phyloP scores from a whole-genome alignment of 2,888 invertebrate genomes.

The Microctonus hyperodae region DNA sequence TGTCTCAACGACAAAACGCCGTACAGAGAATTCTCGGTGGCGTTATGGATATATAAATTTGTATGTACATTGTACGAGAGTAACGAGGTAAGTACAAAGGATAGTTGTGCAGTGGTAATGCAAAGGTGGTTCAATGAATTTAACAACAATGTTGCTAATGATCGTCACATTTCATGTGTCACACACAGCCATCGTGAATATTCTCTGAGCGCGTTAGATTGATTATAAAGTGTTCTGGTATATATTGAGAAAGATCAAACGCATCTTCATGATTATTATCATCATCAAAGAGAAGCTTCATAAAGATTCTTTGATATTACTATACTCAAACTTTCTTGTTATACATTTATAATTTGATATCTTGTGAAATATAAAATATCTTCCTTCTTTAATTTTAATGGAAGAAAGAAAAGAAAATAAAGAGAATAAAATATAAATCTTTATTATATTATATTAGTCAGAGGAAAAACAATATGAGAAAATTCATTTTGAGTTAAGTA shows the following conservation, averaged over 20 bases:
- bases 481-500: background rate
- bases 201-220: background rate
- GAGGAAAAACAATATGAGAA: too few relatives aligned
- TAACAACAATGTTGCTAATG: conserved; percentile 12
- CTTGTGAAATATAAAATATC: background rate
- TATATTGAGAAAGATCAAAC: background rate
- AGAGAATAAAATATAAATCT: background rate
- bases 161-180: background rate
- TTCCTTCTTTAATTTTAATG: background rate
- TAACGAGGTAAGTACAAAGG: conserved; percentile 2
- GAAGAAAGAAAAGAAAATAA: background rate
- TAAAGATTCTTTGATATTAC: background rate
- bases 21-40: too few relatives aligned
- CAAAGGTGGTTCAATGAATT: conserved; percentile 5
- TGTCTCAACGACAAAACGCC: background rate
- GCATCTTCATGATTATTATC: background rate
- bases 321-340: background rate
- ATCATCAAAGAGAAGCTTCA: background rate
- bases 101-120: background rate
- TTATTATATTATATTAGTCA: too few relatives aligned
- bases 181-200: background rate
- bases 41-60: too few relatives aligned
- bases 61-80: background rate
- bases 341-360: background rate
- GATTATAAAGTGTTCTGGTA: background rate